phyloP scores from a whole-genome alignment of 1,140 invertebrate genomes.

The Bombus consobrinus region DNA sequence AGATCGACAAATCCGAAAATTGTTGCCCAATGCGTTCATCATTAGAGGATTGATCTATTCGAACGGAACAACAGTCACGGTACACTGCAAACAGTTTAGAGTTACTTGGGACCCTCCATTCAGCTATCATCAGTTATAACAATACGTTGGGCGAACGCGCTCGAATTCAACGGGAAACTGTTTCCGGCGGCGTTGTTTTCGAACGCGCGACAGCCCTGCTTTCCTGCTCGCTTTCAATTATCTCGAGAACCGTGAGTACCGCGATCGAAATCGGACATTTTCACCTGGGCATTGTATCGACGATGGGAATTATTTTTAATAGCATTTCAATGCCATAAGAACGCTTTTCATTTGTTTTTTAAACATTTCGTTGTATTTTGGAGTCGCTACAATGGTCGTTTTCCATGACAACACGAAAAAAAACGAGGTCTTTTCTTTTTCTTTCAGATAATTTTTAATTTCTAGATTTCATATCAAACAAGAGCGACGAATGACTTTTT shows the following conservation, averaged over 20 bases:
- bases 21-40: not conserved
- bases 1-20: not conserved
- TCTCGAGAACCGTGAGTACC: not conserved
- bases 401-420: not conserved
- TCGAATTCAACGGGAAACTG: conserved; percentile 4
- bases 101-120: not conserved
- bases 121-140: conserved; percentile 1
- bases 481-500: not conserved
- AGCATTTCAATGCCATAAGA: not conserved
- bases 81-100: not conserved
- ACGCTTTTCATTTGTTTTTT: not conserved
- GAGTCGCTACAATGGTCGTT: not conserved
- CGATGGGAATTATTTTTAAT: not conserved
- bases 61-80: not conserved
- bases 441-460: too few species aligned
- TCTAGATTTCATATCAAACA: not conserved
- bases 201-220: not conserved
- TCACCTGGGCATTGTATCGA: not conserved
- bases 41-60: not conserved
- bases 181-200: conserved; percentile 7
- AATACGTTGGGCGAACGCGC: not conserved
- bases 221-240: conserved; percentile 22
- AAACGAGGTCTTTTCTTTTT: not conserved
- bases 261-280: not conserved
- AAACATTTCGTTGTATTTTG: not conserved